Percentiles rank a stretch among this genome's conserved stretches.
These are phyloP conservation scores for Argentina silus DNA, from an alignment of 2,797 vertebrate genomes.

Conservation along the genomic window DNA sequence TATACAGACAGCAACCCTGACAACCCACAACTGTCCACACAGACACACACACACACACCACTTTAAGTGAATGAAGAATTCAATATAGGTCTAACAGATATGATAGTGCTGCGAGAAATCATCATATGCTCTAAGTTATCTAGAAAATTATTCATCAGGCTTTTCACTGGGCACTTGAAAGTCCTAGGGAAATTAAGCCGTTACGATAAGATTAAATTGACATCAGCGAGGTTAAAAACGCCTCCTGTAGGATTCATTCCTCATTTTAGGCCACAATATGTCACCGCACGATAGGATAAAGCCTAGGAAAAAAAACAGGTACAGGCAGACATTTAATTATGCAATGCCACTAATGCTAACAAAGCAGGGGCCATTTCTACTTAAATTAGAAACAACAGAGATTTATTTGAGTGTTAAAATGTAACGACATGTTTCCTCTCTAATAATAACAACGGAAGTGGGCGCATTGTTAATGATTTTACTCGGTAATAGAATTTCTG, in stretches of 20 bases:
- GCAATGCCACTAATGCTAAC: too few species aligned
- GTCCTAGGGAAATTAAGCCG: conserved; percentile 40
- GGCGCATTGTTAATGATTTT: conserved; percentile 50
- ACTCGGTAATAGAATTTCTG: conserved; percentile 37
- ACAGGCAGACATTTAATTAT: background rate
- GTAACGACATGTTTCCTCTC: conserved; percentile 61
- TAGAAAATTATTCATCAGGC: conserved; percentile 50
- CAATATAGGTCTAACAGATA: background rate
- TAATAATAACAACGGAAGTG: conserved; percentile 65
- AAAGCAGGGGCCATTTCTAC: conserved; percentile 41
- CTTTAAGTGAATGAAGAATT: conserved; percentile 5
- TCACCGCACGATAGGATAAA: background rate
- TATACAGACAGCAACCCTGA: conserved; percentile 36
- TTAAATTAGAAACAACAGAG: conserved; percentile 53
- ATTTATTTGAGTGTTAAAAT: conserved; percentile 55
- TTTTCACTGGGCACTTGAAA: conserved; percentile 29
- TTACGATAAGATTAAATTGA: conserved; percentile 38
- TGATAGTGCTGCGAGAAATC: conserved; percentile 22
- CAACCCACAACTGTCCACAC: conserved; percentile 2
- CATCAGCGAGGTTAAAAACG: conserved; percentile 2
- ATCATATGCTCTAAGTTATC: conserved; percentile 43
- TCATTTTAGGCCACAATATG: background rate
- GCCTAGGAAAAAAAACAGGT: conserved; percentile 5
- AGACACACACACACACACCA: conserved; percentile 3
- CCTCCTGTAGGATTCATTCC: background rate